Base-by-base conservation (phyloP, 2,888 invertebrate species). In the Poecilus cupreus region DNA sequence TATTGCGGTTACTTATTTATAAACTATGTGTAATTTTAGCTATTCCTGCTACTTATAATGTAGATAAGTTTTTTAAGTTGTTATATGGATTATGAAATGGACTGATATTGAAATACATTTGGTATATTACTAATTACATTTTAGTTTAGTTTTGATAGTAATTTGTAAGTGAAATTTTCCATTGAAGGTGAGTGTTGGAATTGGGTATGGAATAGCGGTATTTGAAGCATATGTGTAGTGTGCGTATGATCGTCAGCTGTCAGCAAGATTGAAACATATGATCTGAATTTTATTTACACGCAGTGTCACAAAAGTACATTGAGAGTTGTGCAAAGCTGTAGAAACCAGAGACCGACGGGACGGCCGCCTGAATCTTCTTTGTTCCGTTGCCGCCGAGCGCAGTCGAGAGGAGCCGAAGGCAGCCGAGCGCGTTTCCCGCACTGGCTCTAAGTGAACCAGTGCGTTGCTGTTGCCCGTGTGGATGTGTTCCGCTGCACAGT, bases 381-480 rank as follows among this genome's bases (percentile, higher is more conserved):
- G 80, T 80, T 80, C 80, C 80, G 72, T 74, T 54, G 57, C 57
- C 39, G 18, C 2, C 80, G 80, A 80, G n/a, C 26, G 20, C 37
- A 6, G 13, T 8, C 78, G 78, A 78, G 6, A 3, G 2, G 0
- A n/a, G 26, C 80, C 80, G 80, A 80, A 80, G 4, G 11, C 54
- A 72, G 57, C 80, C 80, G 80, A 80, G 57, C 80, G 80, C 39
- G 22, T 11, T 10, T 20, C 24, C 20, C 54, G 57, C 72, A 22
- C 57, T n/a, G n/a, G n/a, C 13, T 24, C 72, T 70, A 11, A 37
- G 57, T 13, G 16, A 24, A 20, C 57, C 80, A 80, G 80, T 80
- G 80, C 74, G 80, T 43, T 80, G 57, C 43, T 72, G 46, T 80
- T 54, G 43, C 74, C 24, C 74, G 80, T 80, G 57, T 80, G 74